Conservation (phyloP, 1,140 invertebrate species). For the Rhopalosiphum maidis region DNA sequence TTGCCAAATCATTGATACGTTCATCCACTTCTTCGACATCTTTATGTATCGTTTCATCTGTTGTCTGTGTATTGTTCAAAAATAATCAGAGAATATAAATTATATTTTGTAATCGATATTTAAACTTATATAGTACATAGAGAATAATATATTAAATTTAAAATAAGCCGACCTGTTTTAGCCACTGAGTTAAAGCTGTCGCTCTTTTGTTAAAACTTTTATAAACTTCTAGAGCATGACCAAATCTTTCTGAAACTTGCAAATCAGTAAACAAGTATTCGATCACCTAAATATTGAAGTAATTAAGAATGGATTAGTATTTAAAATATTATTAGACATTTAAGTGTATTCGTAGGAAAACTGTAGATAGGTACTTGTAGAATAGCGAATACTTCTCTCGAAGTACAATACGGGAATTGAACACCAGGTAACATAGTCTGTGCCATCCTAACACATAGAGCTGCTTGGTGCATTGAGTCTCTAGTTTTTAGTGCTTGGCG, state of each 20-base stretch:
- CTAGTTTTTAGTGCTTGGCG: conserved; percentile 64
- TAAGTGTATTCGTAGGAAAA: too few species aligned
- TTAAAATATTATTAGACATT: neutral
- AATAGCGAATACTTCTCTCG: conserved; percentile 67
- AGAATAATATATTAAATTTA: neutral
- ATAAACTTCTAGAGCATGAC: conserved; percentile 67
- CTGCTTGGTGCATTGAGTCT: conserved; percentile 69
- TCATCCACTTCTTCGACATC: conserved; percentile 61
- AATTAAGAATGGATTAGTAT: neutral
- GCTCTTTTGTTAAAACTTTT: conserved; percentile 66
- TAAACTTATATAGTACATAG: neutral
- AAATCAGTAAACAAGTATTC: conserved; percentile 70
- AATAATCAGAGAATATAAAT: neutral
- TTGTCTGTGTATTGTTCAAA: conserved; percentile 55
- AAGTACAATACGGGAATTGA: conserved; percentile 70
- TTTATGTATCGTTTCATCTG: conserved; percentile 61
- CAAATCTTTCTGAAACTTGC: conserved; percentile 65
- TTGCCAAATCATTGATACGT: conserved; percentile 59
- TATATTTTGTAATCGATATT: neutral
- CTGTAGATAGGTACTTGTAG: conserved; percentile 62
- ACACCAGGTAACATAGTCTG: conserved; percentile 69
- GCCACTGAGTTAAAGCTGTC: conserved; percentile 69
- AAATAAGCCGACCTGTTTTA: conserved; percentile 65
- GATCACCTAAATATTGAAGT: conserved; percentile 63
- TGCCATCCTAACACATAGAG: conserved; percentile 67